phyloP scores from a whole-genome alignment of 1,140 invertebrate species.

The Campodea augens region DNA sequence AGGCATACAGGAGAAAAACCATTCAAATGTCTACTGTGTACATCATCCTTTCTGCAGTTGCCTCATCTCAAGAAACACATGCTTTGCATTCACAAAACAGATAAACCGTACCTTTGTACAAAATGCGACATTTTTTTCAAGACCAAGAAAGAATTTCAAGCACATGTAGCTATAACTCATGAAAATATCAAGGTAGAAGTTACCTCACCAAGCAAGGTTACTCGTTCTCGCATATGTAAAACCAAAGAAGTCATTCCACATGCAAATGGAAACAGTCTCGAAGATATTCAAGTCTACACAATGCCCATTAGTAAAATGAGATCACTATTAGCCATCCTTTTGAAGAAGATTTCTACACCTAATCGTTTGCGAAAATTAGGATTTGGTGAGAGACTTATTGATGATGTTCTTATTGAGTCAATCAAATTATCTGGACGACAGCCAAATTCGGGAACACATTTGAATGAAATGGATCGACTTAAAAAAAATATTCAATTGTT shows the following conservation, averaged over 20 bases:
- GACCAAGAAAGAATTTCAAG: slow-evolving; percentile 47
- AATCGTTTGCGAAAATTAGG: slow-evolving; percentile 51
- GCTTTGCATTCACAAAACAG: slow-evolving; percentile 54
- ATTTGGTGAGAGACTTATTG: slow-evolving; percentile 60
- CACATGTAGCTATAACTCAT: too few relatives aligned
- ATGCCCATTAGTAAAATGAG: slow-evolving; percentile 52
- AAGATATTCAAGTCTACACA: neutral
- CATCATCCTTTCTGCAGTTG: slow-evolving; percentile 48
- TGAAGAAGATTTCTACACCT: slow-evolving; percentile 61
- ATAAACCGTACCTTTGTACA: slow-evolving; percentile 46
- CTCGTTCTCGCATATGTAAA: too few relatives aligned
- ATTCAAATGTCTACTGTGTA: slow-evolving; percentile 50
- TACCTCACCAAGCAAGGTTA: too few relatives aligned
- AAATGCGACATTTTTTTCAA: slow-evolving; percentile 51
- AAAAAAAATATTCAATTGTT: slow-evolving; percentile 52
- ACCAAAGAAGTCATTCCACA: too few relatives aligned
- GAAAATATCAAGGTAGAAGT: too few relatives aligned
- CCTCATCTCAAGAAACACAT: slow-evolving; percentile 66
- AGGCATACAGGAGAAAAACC: slow-evolving; percentile 66
- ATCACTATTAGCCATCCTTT: slow-evolving; percentile 48
- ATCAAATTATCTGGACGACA: slow-evolving; percentile 46
- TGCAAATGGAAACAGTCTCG: too few relatives aligned
- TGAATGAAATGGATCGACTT: slow-evolving; percentile 22
- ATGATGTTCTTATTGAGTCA: slow-evolving; percentile 58
- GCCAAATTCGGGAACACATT: slow-evolving; percentile 31